phyloP scores from a whole-genome alignment of 2,113 vertebrate species.

The Okapia johnstoni region DNA sequence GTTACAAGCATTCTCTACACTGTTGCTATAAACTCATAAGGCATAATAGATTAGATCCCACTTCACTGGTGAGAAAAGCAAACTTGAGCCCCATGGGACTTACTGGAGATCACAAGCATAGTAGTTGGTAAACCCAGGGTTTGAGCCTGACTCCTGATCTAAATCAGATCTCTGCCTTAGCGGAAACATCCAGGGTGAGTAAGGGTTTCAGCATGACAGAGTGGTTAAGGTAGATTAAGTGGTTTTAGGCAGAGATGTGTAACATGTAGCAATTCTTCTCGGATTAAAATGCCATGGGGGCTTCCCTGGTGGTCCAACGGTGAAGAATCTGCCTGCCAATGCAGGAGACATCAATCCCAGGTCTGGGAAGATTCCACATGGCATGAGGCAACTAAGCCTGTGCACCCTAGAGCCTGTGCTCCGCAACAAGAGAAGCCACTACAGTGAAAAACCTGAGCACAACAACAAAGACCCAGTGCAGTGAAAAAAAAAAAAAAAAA shows the following conservation, averaged over 20 bases:
- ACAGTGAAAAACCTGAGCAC: not conserved
- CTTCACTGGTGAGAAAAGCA: not conserved
- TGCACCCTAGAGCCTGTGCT: not conserved
- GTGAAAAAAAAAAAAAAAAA: not conserved
- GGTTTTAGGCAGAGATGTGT: not conserved
- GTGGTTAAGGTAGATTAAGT: not conserved
- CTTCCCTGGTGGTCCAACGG: not conserved
- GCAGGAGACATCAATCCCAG: not conserved
- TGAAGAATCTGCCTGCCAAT: not conserved
- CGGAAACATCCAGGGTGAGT: not conserved
- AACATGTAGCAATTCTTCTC: not conserved
- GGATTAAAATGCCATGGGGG: not conserved
- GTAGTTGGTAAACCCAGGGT: not conserved
- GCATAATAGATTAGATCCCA: not conserved
- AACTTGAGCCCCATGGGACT: not conserved
- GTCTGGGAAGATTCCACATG: not conserved
- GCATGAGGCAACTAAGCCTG: not conserved
- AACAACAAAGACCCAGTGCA: not conserved
- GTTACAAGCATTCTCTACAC: not conserved
- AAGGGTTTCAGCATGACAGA: not conserved
- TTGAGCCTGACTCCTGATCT: not conserved
- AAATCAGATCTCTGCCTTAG: not conserved
- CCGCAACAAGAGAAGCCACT: not conserved
- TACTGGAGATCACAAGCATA: not conserved
- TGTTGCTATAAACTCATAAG: not conserved